phyloP scores from a whole-genome alignment of 1,140 invertebrate species.

The Paraescarpia echinospica region DNA sequence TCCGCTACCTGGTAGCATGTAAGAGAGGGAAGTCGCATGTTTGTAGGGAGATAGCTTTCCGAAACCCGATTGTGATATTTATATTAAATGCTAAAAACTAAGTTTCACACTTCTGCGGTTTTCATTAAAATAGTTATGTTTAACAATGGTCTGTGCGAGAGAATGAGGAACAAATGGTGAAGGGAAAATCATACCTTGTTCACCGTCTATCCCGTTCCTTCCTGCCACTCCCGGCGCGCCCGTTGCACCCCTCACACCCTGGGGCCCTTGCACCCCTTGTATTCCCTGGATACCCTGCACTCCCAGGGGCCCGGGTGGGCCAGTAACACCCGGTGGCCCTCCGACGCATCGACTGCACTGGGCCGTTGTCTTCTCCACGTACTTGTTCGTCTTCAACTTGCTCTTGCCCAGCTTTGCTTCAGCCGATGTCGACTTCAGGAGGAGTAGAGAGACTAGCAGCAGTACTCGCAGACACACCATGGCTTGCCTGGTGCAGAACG shows the following conservation, averaged over 20 bases:
- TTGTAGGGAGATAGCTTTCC: neutral
- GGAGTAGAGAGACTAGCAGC: neutral
- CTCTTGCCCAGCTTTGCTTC: neutral
- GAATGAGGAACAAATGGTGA: too few relatives aligned
- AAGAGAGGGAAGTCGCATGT: neutral
- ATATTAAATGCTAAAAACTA: neutral
- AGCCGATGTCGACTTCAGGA: neutral
- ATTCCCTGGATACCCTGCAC: conserved; percentile 13
- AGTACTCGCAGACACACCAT: neutral
- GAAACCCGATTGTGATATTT: neutral
- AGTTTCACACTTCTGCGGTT: too few relatives aligned
- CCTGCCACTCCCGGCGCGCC: conserved; percentile 10
- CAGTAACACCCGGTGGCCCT: neutral
- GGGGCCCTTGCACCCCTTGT: conserved; percentile 20
- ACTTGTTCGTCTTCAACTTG: neutral
- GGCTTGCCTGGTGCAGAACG: neutral
- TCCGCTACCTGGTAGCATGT: neutral
- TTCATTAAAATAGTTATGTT: too few relatives aligned
- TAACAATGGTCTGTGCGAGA: too few relatives aligned
- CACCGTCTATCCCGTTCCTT: conserved; percentile 13
- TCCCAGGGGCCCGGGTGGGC: conserved; percentile 3
- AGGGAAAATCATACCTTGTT: neutral
- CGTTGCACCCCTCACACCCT: conserved; percentile 12
- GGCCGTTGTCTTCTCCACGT: neutral
- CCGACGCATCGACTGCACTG: neutral